Evolutionary conservation across 2,888 invertebrate species (phyloP), one percentile per base, ranked within the genome.

Genomic region (Molanna angustata): DNA sequence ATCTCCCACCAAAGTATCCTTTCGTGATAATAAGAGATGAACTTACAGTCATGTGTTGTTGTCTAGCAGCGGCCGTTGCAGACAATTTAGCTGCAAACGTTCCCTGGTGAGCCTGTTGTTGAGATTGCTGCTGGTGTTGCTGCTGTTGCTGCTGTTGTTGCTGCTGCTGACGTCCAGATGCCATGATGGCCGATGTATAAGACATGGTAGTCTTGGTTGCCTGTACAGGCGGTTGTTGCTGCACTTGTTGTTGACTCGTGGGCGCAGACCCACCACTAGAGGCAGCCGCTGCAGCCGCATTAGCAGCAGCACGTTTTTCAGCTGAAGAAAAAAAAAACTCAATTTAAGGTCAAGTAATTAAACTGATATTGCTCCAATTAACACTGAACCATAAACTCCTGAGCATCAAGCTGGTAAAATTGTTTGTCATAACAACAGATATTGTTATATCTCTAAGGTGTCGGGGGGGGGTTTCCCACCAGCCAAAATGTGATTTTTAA

Each of bases 21-120:
- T n/a, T n/a, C n/a, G n/a, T n/a, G n/a, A n/a, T n/a, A n/a, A n/a
- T n/a, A n/a, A n/a, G n/a, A n/a, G n/a, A n/a, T n/a, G n/a, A n/a
- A n/a, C n/a, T n/a, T n/a, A n/a, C n/a, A n/a, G n/a, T n/a, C n/a
- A n/a, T n/a, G n/a, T n/a, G n/a, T n/a, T n/a, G n/a, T n/a, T n/a
- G n/a, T n/a, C n/a, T n/a, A n/a, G n/a, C n/a, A n/a, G n/a, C n/a
- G n/a, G n/a, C n/a, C n/a, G 37, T 37, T 17, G 70, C 69, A 13
- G 65, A 83, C 50, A 87, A 75, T 69, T 87, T 88, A 50, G 86
- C 86, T 14, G 87, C 87, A 71, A 87, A 87, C 1, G 86, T 70
- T 83, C 83, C 80, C 78, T n/a, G 83, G 76, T 48, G 79, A n/a
- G n/a, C n/a, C 76, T 61, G 79, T 78, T 51, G 79, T 76, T 61